A percentile compares a stretch with the other conserved stretches of the same genome.
Conservation (phyloP, 2,888 invertebrate species). For the Oxystoma pomonae region DNA sequence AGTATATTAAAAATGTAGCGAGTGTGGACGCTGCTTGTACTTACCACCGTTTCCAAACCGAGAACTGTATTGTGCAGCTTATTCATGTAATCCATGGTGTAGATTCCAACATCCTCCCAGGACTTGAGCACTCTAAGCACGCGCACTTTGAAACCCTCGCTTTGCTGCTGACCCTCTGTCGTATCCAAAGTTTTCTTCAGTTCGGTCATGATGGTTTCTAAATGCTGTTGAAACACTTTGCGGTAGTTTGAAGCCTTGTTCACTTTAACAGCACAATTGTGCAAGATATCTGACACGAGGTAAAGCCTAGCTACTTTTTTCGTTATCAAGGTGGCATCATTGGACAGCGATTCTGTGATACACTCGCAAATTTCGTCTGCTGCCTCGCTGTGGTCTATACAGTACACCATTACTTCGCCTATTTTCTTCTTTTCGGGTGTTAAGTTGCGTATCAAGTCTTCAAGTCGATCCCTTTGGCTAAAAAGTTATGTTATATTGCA, state of each 20-base stretch:
- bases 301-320: constrained; percentile 92
- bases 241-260: constrained; percentile 93
- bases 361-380: constrained; percentile 95
- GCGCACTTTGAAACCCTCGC: constrained; percentile 92
- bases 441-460: constrained; percentile 83
- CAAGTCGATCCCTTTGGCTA: constrained; percentile 89
- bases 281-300: constrained; percentile 92
- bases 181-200: constrained; percentile 67
- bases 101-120: constrained; percentile 95
- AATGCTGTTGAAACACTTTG: constrained; percentile 78
- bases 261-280: constrained; percentile 95
- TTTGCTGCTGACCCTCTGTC: constrained; percentile 81
- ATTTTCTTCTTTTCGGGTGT: constrained; percentile 77
- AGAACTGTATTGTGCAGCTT: constrained; percentile 87
- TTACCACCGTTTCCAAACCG: constrained; percentile 57
- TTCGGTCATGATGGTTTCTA: constrained; percentile 72
- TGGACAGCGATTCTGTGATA: constrained; percentile 81
- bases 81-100: constrained; percentile 87
- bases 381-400: constrained; percentile 96
- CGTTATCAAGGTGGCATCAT: constrained; percentile 69
- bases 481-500: too few relatives aligned
- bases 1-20: too few relatives aligned
- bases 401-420: constrained; percentile 97
- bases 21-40: too few relatives aligned
- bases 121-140: constrained; percentile 88